Percentiles rank a stretch among this genome's conserved stretches.
Conservation (phyloP, 2,113 vertebrate genomes). For the Actenoides hombroni region DNA sequence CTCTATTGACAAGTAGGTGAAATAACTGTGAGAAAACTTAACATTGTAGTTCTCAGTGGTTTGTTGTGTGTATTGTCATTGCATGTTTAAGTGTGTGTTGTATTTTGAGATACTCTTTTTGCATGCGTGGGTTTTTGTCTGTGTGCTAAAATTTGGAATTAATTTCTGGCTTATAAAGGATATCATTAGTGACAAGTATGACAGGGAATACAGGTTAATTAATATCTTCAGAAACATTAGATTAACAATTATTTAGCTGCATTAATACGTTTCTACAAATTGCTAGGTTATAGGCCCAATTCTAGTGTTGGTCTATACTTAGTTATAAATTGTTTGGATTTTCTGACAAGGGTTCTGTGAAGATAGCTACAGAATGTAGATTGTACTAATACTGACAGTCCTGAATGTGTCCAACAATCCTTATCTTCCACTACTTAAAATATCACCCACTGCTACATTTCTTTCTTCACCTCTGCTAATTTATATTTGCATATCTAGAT, state of each 20-base stretch:
- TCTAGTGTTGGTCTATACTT: neutral
- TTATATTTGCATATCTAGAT: neutral
- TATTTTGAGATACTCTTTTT: slow-evolving; percentile 9
- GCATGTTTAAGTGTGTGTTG: slow-evolving; percentile 63
- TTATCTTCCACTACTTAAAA: neutral
- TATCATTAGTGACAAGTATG: neutral
- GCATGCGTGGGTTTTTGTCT: slow-evolving; percentile 62
- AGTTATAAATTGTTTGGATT: neutral
- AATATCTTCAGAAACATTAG: neutral
- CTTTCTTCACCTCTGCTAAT: neutral
- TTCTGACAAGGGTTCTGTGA: neutral
- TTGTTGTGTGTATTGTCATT: slow-evolving; percentile 57
- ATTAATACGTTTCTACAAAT: neutral
- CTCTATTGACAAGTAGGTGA: slow-evolving; percentile 97
- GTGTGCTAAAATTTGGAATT: neutral
- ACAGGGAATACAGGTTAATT: neutral
- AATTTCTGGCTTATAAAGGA: neutral
- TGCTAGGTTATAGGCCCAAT: neutral
- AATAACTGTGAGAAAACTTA: slow-evolving; percentile 64
- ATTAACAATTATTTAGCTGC: neutral
- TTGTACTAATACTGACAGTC: neutral
- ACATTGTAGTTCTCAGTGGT: slow-evolving; percentile 66
- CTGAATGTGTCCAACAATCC: neutral
- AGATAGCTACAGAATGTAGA: neutral
- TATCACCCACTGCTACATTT: neutral